A percentile compares a stretch with the other conserved stretches of the same genome.
phyloP scores from a whole-genome alignment of 2,797 vertebrate species.

The Mus spretus region DNA sequence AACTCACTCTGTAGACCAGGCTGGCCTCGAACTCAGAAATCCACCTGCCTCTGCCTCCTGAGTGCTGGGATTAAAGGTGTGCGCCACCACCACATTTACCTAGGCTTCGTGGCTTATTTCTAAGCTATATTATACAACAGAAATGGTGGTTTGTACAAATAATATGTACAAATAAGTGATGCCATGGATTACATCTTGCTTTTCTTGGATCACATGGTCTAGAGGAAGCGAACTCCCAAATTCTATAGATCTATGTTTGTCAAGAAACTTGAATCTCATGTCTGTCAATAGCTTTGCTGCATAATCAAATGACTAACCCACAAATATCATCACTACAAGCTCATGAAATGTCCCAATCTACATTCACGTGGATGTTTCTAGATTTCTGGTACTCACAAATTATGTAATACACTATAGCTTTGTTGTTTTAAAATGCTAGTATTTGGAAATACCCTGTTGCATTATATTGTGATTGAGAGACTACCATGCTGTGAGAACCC shows the following conservation, averaged over 20 bases:
- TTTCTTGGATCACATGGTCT: not conserved
- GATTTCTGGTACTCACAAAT: not conserved
- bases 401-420: not conserved
- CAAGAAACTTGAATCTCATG: not conserved
- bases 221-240: not conserved
- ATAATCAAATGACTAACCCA: not conserved
- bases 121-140: not conserved
- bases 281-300: not conserved
- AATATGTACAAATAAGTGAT: not conserved
- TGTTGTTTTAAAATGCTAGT: constrained; percentile 18
- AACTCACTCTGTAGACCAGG: no score
- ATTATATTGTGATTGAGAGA: constrained; percentile 7
- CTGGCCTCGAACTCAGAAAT: no score
- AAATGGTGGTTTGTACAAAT: constrained; percentile 19
- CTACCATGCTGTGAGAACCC: not conserved
- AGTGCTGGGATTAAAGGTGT: no score
- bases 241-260: not conserved
- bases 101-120: constrained; percentile 23
- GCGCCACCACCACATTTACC: no score
- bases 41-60: no score
- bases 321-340: not conserved
- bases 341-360: not conserved
- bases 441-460: not conserved
- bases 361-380: not conserved
- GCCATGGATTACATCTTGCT: not conserved